Percentiles rank a stretch among this genome's conserved stretches.
phyloP scores from a whole-genome alignment of 2,797 vertebrate genomes.

The Microctenopoma steveboyesi region DNA sequence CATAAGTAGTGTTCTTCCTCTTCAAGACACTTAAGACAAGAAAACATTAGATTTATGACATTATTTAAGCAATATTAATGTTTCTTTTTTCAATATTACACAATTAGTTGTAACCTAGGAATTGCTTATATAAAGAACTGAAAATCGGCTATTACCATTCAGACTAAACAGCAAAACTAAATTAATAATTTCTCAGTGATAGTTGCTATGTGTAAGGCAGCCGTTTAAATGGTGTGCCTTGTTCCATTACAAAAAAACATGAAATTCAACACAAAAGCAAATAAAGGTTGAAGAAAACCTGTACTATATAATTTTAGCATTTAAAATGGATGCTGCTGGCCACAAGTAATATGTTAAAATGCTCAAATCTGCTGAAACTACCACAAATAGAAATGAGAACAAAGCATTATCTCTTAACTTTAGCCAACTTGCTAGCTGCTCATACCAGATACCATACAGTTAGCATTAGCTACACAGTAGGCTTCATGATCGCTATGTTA shows the following conservation, averaged over 20 bases:
- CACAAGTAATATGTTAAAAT: background rate
- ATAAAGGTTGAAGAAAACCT: background rate
- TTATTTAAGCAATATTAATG: conserved; percentile 40
- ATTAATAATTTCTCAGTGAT: background rate
- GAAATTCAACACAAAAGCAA: background rate
- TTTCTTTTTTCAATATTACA: conserved; percentile 23
- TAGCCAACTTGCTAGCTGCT: background rate
- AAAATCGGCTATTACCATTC: conserved; percentile 22
- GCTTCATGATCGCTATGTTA: no score
- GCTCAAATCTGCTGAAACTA: background rate
- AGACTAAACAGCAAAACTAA: conserved; percentile 11
- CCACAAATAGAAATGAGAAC: background rate
- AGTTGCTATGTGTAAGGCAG: background rate
- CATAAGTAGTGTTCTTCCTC: conserved; percentile 61
- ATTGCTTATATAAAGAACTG: background rate
- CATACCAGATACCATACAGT: no score
- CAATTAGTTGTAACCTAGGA: conserved; percentile 24
- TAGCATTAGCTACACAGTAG: background rate
- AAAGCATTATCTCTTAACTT: background rate
- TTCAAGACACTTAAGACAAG: conserved; percentile 60
- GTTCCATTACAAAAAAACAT: background rate
- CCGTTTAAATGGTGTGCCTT: background rate
- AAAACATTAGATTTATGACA: conserved; percentile 35
- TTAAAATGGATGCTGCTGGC: no score
- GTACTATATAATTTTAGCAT: background rate